Percentiles rank a stretch among this genome's conserved stretches.
phyloP scores from a whole-genome alignment of 2,113 vertebrate genomes.

The Laterallus jamaicensis region DNA sequence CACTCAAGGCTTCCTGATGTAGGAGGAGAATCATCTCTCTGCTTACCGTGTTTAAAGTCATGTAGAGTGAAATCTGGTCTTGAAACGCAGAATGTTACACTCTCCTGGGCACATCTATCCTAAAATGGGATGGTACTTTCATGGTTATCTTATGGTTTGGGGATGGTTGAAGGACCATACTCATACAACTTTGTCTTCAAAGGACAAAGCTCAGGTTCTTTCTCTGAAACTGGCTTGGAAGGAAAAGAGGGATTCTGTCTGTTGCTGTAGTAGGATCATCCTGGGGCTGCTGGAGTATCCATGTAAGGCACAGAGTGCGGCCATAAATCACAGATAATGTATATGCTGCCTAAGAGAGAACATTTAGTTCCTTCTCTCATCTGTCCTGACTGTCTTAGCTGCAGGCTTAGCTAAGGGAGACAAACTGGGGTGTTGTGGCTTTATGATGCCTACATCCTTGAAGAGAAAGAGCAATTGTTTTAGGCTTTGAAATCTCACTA shows the following conservation, averaged over 20 bases:
- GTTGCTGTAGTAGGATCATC: background rate
- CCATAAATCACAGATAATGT: background rate
- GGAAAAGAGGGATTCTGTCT: background rate
- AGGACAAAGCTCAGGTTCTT: background rate
- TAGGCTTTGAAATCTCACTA: background rate
- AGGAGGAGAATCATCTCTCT: background rate
- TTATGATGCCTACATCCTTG: background rate
- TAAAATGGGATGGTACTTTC: background rate
- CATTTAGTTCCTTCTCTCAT: background rate
- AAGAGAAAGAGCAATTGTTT: background rate
- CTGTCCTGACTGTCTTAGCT: background rate
- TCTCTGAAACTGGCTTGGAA: background rate
- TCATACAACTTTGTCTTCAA: background rate
- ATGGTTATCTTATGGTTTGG: background rate
- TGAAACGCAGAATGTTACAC: background rate
- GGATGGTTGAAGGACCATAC: background rate
- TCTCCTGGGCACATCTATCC: background rate
- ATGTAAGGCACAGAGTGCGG: background rate
- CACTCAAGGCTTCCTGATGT: background rate
- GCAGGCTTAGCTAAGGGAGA: background rate
- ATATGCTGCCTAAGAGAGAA: background rate
- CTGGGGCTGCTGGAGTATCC: background rate
- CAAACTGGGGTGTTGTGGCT: background rate
- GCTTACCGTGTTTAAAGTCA: accelerated
- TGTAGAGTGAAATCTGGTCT: background rate